These are phyloP conservation scores for Microplitis manilae DNA, from an alignment of 2,888 invertebrate species.

Conservation along the genomic window DNA sequence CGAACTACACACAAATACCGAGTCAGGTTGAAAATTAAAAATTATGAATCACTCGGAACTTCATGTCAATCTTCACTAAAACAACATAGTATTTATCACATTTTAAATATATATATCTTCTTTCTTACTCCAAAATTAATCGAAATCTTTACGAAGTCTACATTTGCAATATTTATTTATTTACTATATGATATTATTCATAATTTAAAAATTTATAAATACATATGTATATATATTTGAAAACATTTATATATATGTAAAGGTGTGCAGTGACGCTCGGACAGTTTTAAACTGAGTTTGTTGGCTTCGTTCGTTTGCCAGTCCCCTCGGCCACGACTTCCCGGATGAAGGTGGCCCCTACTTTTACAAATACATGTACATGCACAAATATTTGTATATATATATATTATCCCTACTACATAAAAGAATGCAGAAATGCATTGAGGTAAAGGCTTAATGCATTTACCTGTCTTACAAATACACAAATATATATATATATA, in stretches of 20 bases:
- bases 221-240: background rate
- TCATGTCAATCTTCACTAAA: background rate
- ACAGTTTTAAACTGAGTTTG: conserved; percentile 66
- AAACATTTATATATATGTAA: background rate
- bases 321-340: conserved; percentile 53
- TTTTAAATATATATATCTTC: background rate
- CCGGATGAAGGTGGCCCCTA: conserved; percentile 54
- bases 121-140: background rate
- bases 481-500: too few species aligned
- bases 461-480: background rate
- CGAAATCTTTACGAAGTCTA: background rate
- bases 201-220: background rate
- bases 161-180: background rate
- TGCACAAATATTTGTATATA: background rate
- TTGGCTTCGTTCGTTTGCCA: conserved; percentile 67
- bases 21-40: conserved; percentile 1
- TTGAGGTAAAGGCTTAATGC: background rate
- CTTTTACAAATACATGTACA: conserved; percentile 31
- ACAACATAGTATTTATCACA: background rate
- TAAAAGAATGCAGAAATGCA: background rate
- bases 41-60: background rate
- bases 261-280: conserved; percentile 30
- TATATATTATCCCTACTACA: conserved; percentile 12
- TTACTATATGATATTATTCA: background rate
- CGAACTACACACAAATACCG: conserved; percentile 1